phyloP scores from a whole-genome alignment of 2,797 vertebrate genomes.

The Pseudotriccus pelzelni region DNA sequence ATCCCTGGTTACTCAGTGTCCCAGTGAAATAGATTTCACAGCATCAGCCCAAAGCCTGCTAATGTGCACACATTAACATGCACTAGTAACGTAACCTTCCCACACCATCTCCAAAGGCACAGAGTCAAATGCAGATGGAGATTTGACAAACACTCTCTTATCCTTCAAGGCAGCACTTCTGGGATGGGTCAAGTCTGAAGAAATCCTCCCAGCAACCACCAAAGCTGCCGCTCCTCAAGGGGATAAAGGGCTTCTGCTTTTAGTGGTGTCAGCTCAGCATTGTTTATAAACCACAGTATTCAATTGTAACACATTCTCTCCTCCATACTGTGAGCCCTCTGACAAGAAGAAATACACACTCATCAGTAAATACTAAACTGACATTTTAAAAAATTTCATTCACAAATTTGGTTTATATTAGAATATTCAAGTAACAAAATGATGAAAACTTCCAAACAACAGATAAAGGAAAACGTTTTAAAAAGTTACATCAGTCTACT shows the following conservation, averaged over 20 bases:
- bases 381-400: background rate
- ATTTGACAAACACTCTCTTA: background rate
- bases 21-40: background rate
- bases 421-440: conserved; percentile 31
- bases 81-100: background rate
- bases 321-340: background rate
- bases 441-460: conserved; percentile 10
- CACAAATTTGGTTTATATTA: conserved; percentile 13
- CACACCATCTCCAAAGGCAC: background rate
- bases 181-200: background rate
- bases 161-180: background rate
- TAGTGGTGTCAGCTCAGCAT: background rate
- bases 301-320: background rate
- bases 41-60: background rate
- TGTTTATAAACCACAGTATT: background rate
- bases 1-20: background rate
- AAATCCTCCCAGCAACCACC: background rate
- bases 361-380: conserved; percentile 3
- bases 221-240: background rate
- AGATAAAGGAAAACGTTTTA: background rate
- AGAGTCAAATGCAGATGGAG: background rate
- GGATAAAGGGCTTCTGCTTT: background rate
- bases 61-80: background rate
- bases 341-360: background rate
- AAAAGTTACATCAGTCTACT: background rate